A percentile compares a stretch with the other conserved stretches of the same genome.
These are phyloP conservation scores for Leptoteleia sp. DNA, from an alignment of 1,140 invertebrate species.

Conservation along the genomic window DNA sequence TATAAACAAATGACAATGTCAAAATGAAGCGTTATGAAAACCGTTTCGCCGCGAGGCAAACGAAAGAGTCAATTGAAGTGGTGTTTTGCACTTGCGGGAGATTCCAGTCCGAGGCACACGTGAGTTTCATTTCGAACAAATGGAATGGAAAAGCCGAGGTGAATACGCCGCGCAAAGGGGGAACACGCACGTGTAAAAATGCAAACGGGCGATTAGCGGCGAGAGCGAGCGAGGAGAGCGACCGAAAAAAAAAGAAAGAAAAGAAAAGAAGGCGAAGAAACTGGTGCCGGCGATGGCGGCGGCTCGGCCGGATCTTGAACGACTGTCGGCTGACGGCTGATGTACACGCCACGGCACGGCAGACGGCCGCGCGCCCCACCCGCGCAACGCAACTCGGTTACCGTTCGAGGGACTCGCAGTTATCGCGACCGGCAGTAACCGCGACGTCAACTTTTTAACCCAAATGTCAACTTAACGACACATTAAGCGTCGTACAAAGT, in stretches of 20 bases:
- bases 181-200: constrained; percentile 37
- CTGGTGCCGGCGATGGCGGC: constrained; percentile 49
- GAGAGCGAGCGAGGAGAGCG: too few species aligned
- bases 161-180: too few species aligned
- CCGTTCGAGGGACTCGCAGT: constrained; percentile 57
- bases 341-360: constrained; percentile 39
- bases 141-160: too few species aligned
- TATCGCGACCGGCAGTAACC: constrained; percentile 42
- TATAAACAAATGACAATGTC: too few species aligned
- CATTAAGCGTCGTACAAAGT: constrained; percentile 5
- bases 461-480: constrained; percentile 24
- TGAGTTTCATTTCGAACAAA: too few species aligned
- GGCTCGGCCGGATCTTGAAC: constrained; percentile 53
- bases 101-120: too few species aligned
- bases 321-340: constrained; percentile 54
- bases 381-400: constrained; percentile 52
- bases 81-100: too few species aligned
- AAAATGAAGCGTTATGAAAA: too few species aligned
- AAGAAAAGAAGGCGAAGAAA: constrained; percentile 8
- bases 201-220: constrained; percentile 22
- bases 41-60: too few species aligned
- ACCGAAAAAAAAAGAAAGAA: too few species aligned
- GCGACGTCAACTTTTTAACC: constrained; percentile 33
- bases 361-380: constrained; percentile 45
- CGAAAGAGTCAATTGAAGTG: too few species aligned